phyloP scores from a whole-genome alignment of 2,113 vertebrate genomes.

The Cynoglossus semilaevis region DNA sequence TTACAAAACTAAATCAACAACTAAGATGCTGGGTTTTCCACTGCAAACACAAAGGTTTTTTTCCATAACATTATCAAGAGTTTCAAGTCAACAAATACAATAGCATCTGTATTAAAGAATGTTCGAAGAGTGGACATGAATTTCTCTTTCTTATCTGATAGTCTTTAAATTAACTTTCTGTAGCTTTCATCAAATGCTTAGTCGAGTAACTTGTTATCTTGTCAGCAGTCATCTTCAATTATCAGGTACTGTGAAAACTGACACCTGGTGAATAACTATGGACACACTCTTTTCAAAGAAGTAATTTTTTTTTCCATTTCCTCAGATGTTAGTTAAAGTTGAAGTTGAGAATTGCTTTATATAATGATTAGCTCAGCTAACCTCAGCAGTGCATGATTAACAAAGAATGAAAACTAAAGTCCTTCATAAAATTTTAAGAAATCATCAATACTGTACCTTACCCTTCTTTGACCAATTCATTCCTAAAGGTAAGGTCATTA shows the following conservation, averaged over 20 bases:
- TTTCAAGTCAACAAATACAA: too few species aligned
- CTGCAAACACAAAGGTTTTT: too few species aligned
- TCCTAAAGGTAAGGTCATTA: conserved; percentile 13
- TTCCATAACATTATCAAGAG: too few species aligned
- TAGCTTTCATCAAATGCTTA: too few species aligned
- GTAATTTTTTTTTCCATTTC: too few species aligned
- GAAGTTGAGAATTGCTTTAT: conserved; percentile 1
- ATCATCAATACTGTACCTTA: conserved; percentile 39
- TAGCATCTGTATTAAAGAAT: too few species aligned
- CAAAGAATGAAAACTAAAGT: neutral
- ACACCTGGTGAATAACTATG: conserved; percentile 24
- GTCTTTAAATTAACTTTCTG: too few species aligned
- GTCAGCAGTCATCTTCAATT: too few species aligned
- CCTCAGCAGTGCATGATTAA: neutral
- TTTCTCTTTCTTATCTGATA: too few species aligned
- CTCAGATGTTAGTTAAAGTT: neutral
- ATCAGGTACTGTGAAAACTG: neutral
- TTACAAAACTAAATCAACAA: conserved; percentile 14
- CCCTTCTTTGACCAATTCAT: conserved; percentile 56
- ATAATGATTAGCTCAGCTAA: conserved; percentile 29
- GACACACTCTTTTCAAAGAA: conserved; percentile 1
- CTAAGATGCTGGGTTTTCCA: too few species aligned
- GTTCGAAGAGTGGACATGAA: too few species aligned
- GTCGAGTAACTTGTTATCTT: too few species aligned
- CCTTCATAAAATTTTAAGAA: neutral